phyloP scores from a whole-genome alignment of 2,113 vertebrate genomes.

The Merops nubicus region DNA sequence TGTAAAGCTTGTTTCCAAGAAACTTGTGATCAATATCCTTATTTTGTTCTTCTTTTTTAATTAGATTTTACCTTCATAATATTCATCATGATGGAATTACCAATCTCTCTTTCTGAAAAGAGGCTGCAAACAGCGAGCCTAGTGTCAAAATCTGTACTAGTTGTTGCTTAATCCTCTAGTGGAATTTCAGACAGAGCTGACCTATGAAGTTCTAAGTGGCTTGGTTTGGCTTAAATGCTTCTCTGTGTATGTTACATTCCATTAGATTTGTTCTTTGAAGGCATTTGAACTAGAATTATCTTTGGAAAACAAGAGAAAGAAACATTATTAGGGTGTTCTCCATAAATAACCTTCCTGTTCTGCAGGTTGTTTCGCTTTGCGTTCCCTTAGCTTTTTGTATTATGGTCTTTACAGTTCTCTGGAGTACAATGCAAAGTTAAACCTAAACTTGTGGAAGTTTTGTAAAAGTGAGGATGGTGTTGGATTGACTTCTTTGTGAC shows the following conservation, averaged over 20 bases:
- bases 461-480: no score
- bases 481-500: no score
- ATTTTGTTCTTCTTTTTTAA: not conserved
- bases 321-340: not conserved
- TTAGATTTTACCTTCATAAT: not conserved
- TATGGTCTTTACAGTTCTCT: not conserved
- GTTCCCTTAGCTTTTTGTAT: not conserved
- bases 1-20: not conserved
- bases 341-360: not conserved
- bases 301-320: not conserved
- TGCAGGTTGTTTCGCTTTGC: not conserved
- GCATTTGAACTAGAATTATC: not conserved
- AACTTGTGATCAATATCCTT: not conserved
- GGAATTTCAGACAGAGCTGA: not conserved
- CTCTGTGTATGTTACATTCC: not conserved
- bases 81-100: not conserved
- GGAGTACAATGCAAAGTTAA: not conserved
- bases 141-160: not conserved
- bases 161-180: not conserved
- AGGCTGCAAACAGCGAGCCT: not conserved
- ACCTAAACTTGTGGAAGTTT: accelerated
- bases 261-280: not conserved
- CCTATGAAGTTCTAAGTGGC: not conserved
- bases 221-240: not conserved
- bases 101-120: not conserved